Evolutionary conservation across 2,888 invertebrate genomes (phyloP), one percentile per base, ranked within the genome.

Genomic region (Hirtodrosophila cameraria): DNA sequence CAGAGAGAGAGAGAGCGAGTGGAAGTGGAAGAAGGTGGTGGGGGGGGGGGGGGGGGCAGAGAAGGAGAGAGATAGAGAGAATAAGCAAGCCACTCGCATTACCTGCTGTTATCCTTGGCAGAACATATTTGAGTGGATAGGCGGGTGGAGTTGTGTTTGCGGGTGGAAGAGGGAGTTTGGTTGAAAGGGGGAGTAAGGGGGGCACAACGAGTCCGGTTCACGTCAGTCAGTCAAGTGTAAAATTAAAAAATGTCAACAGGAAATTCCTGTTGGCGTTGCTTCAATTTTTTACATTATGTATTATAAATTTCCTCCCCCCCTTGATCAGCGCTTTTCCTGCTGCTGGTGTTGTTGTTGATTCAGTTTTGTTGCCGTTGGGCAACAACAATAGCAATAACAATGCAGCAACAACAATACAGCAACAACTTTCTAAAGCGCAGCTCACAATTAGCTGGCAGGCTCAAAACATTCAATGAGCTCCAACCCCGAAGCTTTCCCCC

Each of bases 211-310:
- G 52, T 49, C 50, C 72, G 49, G 35, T 50, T 27, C 64, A 58
- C 63, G 54, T 63, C 75, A 84, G 45, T 77, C 87, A 87, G 72
- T 88, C 86, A 82, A 75, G 87, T 81, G 74, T 87, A 87, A 87
- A 87, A 87, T 87, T 87, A 87, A 85, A 88, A 87, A 88, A 86
- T 87, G 84, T 88, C 88, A 82, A 71, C 85, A 73, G 83, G 60
- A 82, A 82, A 82, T 82, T 85, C 86, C 75, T 75, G n/a, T 76
- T 82, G 72, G 76, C 75, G 62, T 43, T 62, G 77, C 77, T 76
- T 83, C 79, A 80, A 80, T 83, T 83, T 67, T n/a, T 58, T 75
- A 61, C 66, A 66, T 72, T 61, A 67, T 60, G 54, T 63, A 57
- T 54, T 53, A 58, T 57, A 67, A 57, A 60, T 62, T 58, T 55